phyloP scores from a whole-genome alignment of 2,888 invertebrate species.

The Drosophila falleni region DNA sequence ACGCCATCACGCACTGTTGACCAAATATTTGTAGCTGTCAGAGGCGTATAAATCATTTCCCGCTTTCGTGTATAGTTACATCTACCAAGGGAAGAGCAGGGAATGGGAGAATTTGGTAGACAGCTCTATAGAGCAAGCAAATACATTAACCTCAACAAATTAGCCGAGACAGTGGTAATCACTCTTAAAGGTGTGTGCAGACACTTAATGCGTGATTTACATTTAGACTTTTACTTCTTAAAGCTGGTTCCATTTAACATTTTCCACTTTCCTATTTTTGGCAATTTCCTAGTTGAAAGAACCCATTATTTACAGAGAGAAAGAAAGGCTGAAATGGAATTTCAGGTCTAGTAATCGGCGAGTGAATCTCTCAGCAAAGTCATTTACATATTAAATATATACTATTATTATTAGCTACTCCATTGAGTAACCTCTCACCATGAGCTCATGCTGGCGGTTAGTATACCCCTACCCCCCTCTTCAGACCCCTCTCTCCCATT shows the following conservation, averaged over 20 bases:
- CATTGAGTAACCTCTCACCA: constrained; percentile 30
- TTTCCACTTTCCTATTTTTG: constrained; percentile 12
- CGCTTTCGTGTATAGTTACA: constrained; percentile 28
- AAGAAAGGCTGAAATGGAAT: constrained; percentile 10
- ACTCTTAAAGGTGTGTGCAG: constrained; percentile 20
- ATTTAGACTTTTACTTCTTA: constrained; percentile 9
- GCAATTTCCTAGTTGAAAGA: constrained; percentile 47
- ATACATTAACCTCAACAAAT: constrained; percentile 21
- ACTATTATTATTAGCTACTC: constrained; percentile 32
- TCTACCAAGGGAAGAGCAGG: background rate
- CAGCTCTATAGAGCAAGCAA: constrained; percentile 1
- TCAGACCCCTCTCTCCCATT: background rate
- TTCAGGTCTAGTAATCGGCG: constrained; percentile 35
- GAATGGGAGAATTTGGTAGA: background rate
- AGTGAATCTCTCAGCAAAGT: constrained; percentile 30
- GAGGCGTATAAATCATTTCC: constrained; percentile 65
- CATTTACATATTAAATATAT: constrained; percentile 63
- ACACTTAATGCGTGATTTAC: constrained; percentile 10
- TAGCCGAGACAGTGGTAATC: constrained; percentile 38
- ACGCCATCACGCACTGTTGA: constrained; percentile 65
- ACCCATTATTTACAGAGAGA: constrained; percentile 30
- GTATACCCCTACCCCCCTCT: background rate
- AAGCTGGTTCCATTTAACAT: constrained; percentile 2
- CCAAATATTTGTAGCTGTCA: constrained; percentile 54
- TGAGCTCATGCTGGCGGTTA: constrained; percentile 59